Base-by-base conservation (phyloP, 2,888 invertebrate species). In the Stramonita haemastoma region DNA sequence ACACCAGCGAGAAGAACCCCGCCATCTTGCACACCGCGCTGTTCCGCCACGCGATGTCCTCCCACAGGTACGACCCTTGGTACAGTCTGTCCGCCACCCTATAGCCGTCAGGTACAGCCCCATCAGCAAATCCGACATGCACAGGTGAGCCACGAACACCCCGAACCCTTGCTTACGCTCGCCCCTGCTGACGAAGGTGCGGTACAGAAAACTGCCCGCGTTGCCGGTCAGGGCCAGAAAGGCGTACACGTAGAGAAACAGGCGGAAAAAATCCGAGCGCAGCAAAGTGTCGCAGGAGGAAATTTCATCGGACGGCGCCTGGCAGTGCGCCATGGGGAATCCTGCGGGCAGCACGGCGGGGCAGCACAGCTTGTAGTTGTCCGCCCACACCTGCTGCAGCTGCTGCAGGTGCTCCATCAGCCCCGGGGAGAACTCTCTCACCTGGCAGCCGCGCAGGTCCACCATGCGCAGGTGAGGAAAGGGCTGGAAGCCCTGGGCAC, bases 1-100 rank as follows among this genome's bases (percentile, higher is more conserved):
- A 97, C 36, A 93, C n/a, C 11, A 92, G 91, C 0, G 93, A 91
- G 34, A 93, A 81, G 36, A 92, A 90, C 13, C 94, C 94, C 4
- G 93, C 92, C 87, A 93, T 1, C 36, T 91, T 89, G 88, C 94
- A 94, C 8, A 86, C 87, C 2, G 29, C 36, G n/a, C 93, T 92
- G 73, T 90, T 89, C 73, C 92, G 90, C 94, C 94, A 94, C 6
- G 90, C 8, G 32, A 89, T 86, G 34, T 93, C 93, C 85, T 92
- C 91, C 92, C 92, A 92, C 26, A 92, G 91, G 89, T 94, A 94
- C 8, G 73, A 56, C 17, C 87, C 87, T 29, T 87, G 87, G 36
- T 87, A 87, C 87, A 77, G 22, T 26, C 57, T 36, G 79, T 87
- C 87, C 8, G 56, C 87, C 19, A 79, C 36, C 87, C 87, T 19